Percentiles rank a stretch among this genome's conserved stretches.
phyloP scores from a whole-genome alignment of 2,888 invertebrate genomes.

The Protonemura montana region DNA sequence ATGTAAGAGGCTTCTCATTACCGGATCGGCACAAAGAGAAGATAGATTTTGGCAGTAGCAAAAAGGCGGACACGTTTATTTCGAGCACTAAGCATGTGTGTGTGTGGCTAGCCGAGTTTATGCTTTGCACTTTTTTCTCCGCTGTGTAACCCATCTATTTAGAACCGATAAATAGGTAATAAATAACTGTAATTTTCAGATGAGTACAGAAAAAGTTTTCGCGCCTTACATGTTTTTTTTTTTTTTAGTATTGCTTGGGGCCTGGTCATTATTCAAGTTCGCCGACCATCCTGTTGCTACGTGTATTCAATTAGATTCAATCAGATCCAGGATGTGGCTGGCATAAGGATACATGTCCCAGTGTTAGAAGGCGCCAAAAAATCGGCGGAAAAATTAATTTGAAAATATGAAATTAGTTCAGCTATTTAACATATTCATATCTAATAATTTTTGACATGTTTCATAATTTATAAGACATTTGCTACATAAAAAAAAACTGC shows the following conservation, averaged over 20 bases:
- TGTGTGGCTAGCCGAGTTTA: not conserved
- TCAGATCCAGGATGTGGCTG: not conserved
- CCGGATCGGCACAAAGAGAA: constrained; percentile 30
- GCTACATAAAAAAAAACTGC: not conserved
- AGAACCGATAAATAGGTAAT: constrained; percentile 26
- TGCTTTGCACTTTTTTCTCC: not conserved
- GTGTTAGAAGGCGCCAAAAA: not conserved
- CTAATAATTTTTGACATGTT: not conserved
- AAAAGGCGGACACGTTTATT: constrained; percentile 40
- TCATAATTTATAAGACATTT: not conserved
- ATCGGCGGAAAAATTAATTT: not conserved
- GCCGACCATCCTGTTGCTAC: not conserved
- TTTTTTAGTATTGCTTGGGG: not conserved
- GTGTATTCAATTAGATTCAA: not conserved
- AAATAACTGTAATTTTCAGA: constrained; percentile 7
- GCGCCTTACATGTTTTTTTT: not conserved
- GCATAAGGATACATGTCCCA: not conserved
- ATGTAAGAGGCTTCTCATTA: constrained; percentile 34
- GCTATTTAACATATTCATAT: not conserved
- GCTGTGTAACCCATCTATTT: constrained; percentile 22
- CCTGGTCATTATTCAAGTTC: not conserved
- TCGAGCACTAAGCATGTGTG: constrained; percentile 26
- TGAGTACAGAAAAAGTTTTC: not conserved
- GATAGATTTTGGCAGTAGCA: constrained; percentile 40
- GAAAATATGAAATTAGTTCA: not conserved